These are phyloP conservation scores for Urosaurus nigricauda DNA, from an alignment of 2,797 vertebrate genomes.

Conservation along the genomic window DNA sequence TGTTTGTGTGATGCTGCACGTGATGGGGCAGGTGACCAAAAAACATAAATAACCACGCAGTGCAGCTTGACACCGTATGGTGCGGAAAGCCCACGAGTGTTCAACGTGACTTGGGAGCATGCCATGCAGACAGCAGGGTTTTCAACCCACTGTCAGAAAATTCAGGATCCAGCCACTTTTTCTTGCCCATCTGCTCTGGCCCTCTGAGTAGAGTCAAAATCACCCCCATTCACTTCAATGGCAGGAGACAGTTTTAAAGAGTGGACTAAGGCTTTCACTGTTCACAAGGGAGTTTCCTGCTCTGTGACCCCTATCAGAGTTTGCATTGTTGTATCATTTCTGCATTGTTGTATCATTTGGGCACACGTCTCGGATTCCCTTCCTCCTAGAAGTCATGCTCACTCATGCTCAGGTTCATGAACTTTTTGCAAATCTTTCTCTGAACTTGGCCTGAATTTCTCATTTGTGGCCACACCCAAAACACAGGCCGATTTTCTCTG, in stretches of 20 bases:
- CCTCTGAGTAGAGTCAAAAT: too few species aligned
- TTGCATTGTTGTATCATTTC: not conserved
- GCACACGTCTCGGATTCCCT: not conserved
- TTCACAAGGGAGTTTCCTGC: not conserved
- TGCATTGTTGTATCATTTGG: not conserved
- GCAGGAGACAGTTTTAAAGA: not conserved
- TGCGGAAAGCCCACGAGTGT: too few species aligned
- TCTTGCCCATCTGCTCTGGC: too few species aligned
- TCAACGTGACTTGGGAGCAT: too few species aligned
- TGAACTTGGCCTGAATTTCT: conserved; percentile 61
- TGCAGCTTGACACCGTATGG: too few species aligned
- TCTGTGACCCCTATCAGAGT: not conserved
- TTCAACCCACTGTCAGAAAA: too few species aligned
- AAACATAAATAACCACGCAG: too few species aligned
- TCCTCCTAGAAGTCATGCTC: not conserved
- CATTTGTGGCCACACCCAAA: conserved; percentile 55
- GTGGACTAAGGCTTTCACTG: not conserved
- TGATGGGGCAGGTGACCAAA: too few species aligned
- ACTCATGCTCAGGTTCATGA: conserved; percentile 57
- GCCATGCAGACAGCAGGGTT: too few species aligned
- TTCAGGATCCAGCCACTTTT: too few species aligned
- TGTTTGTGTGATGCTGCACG: too few species aligned
- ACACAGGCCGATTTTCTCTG: conserved; percentile 39
- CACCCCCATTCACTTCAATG: not conserved
- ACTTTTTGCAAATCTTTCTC: conserved; percentile 58